These are phyloP conservation scores for Channa striata DNA, from an alignment of 2,797 vertebrate species.

Conservation along the genomic window DNA sequence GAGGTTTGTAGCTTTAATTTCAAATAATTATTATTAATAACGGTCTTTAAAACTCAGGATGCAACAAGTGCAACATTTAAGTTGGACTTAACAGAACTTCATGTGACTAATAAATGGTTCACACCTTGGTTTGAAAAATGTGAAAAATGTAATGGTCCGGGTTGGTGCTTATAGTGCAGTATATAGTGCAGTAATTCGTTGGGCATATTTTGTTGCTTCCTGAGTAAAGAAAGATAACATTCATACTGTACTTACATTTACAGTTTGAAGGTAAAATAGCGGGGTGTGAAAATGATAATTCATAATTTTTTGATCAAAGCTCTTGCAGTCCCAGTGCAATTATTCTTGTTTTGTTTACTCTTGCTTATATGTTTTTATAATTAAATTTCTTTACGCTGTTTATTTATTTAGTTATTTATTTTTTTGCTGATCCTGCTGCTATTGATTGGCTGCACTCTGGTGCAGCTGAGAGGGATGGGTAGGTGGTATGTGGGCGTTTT, in stretches of 20 bases:
- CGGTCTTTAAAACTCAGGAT: too few relatives aligned
- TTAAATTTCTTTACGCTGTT: slow-evolving; percentile 6
- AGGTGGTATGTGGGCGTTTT: slow-evolving; percentile 79
- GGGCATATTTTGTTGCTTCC: slow-evolving; percentile 27
- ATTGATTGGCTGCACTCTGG: slow-evolving; percentile 75
- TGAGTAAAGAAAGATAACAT: slow-evolving; percentile 15
- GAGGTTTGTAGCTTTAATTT: too few relatives aligned
- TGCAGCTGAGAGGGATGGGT: slow-evolving; percentile 71
- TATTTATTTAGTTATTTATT: slow-evolving; percentile 53
- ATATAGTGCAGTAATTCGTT: too few relatives aligned
- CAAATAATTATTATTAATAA: too few relatives aligned
- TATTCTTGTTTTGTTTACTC: slow-evolving; percentile 1
- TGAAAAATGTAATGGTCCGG: too few relatives aligned
- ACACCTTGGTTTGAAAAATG: too few relatives aligned
- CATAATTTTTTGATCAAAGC: too few relatives aligned
- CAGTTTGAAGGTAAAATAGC: slow-evolving; percentile 10
- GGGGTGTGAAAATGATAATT: not conserved
- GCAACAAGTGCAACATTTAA: too few relatives aligned
- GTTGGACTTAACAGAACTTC: too few relatives aligned
- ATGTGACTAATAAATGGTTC: too few relatives aligned
- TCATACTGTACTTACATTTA: slow-evolving; percentile 18
- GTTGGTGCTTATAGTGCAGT: too few relatives aligned
- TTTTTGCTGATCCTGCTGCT: slow-evolving; percentile 69
- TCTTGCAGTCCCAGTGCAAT: not conserved
- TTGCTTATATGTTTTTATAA: slow-evolving; percentile 23